phyloP scores from a whole-genome alignment of 2,888 invertebrate species.

The Myathropa florea region DNA sequence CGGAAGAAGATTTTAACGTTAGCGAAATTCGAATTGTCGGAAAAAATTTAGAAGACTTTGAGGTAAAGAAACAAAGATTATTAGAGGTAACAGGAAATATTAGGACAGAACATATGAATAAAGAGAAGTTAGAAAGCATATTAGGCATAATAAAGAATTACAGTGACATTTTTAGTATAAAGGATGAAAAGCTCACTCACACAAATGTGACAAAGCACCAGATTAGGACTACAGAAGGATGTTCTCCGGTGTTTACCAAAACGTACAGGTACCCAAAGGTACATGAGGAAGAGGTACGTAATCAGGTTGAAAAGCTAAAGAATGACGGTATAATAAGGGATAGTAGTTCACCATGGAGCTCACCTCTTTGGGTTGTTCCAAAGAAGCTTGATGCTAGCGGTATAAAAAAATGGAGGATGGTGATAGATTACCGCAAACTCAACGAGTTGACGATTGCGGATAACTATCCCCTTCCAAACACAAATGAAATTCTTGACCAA shows the following conservation, averaged over 20 bases:
- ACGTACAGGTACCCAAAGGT: not conserved
- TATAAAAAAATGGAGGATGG: constrained; percentile 13
- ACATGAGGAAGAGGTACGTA: not conserved
- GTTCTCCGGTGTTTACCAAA: too few species aligned
- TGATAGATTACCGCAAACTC: constrained; percentile 25
- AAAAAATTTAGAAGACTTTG: constrained; percentile 5
- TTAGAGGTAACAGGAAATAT: constrained; percentile 4
- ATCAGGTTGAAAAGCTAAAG: not conserved
- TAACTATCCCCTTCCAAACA: constrained; percentile 6
- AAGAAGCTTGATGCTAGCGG: not conserved
- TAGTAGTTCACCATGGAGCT: not conserved
- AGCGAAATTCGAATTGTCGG: constrained; percentile 3
- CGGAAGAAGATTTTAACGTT: constrained; percentile 3
- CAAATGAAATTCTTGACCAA: constrained; percentile 27
- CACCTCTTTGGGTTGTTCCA: not conserved
- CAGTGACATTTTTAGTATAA: constrained; percentile 18
- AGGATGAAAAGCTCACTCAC: constrained; percentile 14
- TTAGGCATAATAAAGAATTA: not conserved
- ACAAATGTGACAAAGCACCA: constrained; percentile 5
- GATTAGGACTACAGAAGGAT: not conserved
- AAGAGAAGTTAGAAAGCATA: constrained; percentile 3
- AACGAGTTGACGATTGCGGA: constrained; percentile 20
- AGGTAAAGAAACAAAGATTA: not conserved
- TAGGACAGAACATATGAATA: constrained; percentile 2
- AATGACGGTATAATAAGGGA: not conserved